A percentile compares a stretch with the other conserved stretches of the same genome.
phyloP scores from a whole-genome alignment of 2,888 invertebrate species.

The Troides oblongomaculatus region DNA sequence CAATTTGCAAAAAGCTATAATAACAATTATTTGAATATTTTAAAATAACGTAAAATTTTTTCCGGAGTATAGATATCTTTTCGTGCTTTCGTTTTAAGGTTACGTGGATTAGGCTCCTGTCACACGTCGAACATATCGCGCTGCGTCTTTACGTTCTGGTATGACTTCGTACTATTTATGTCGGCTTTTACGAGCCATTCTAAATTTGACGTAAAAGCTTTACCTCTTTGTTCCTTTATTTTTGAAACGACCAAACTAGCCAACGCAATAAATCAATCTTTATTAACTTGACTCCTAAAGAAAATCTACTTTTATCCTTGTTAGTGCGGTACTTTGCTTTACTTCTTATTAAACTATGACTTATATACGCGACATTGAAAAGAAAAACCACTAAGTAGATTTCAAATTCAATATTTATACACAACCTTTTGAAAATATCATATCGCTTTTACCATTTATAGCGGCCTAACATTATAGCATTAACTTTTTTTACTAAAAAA shows the following conservation, averaged over 20 bases:
- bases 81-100: not conserved
- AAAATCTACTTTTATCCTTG: conserved; percentile 22
- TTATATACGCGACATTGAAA: not conserved
- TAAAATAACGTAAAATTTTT: no score
- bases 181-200: conserved; percentile 55
- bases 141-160: conserved; percentile 38
- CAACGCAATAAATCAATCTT: conserved; percentile 35
- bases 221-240: conserved; percentile 42
- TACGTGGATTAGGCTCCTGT: not conserved
- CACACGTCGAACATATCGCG: conserved; percentile 40
- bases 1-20: not conserved
- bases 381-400: not conserved
- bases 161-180: conserved; percentile 53
- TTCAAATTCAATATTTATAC: not conserved
- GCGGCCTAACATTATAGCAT: not conserved
- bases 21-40: not conserved
- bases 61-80: not conserved
- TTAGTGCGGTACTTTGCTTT: conserved; percentile 3
- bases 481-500: conserved; percentile 1
- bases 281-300: conserved; percentile 30
- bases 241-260: conserved; percentile 33
- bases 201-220: conserved; percentile 43
- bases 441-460: not conserved
- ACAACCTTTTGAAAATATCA: not conserved
- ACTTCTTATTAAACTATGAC: not conserved